These are phyloP conservation scores for Orycteropus afer DNA, from an alignment of 2,113 vertebrate genomes.

Conservation along the genomic window DNA sequence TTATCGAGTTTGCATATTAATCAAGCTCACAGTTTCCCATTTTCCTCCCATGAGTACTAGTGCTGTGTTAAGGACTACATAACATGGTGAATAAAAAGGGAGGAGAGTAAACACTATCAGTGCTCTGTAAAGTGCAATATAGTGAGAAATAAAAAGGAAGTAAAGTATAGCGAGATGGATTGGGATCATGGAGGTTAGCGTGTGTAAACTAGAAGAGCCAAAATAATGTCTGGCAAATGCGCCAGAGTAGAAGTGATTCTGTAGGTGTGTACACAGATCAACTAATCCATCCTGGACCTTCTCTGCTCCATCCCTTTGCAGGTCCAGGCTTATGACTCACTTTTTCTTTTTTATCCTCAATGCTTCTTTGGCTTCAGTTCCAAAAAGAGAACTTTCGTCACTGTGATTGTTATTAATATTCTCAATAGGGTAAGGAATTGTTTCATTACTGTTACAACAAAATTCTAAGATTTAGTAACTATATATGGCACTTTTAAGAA, in stretches of 20 bases:
- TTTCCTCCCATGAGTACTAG: neutral
- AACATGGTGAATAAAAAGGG: neutral
- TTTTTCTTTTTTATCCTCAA: neutral
- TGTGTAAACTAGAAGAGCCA: neutral
- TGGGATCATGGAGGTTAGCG: neutral
- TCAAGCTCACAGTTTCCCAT: neutral
- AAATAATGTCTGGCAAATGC: neutral
- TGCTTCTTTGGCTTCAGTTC: neutral
- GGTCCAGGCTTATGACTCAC: neutral
- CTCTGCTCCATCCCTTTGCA: neutral
- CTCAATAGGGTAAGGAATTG: neutral
- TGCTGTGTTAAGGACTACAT: neutral
- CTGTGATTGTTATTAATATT: neutral
- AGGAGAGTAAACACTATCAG: neutral
- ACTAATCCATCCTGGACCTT: neutral
- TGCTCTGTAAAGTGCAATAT: neutral
- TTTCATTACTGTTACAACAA: neutral
- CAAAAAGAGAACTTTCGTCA: neutral
- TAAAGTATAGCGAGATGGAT: neutral
- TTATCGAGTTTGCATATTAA: constrained; percentile 29
- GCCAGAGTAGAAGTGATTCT: neutral
- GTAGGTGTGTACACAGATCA: neutral
- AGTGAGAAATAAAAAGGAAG: neutral
- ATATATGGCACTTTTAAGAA: neutral
- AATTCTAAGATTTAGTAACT: neutral